Evolutionary conservation across 2,888 invertebrate genomes (phyloP), one percentile per base, ranked within the genome.

Genomic region (Pollenia amentaria): DNA sequence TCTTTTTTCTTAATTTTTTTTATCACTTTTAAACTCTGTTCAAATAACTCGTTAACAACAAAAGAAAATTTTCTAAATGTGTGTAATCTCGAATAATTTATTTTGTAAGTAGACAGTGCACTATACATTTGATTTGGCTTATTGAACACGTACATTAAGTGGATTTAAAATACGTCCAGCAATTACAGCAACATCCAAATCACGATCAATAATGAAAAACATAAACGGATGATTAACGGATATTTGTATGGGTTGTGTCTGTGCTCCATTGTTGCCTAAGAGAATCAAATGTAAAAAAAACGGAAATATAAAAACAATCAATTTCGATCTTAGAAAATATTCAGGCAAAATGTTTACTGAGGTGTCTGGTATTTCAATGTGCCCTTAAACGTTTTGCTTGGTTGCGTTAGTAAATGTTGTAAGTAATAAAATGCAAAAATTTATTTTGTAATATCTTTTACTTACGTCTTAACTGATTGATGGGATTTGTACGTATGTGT

Each of bases 141-240:
- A 89, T 69, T 89, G 88, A 94, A 97, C 96, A 93, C 97, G 95
- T 84, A 96, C 95, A 93, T 97, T 97, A 72, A 97, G 94, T 16
- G 97, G 97, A 93, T 97, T 97, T 73, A 96, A 95, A 92, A 97
- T 95, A 91, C 97, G 96, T 86, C 97, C 97, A 42, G 97, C 95
- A 95, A 97, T 97, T 67, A 97, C 94, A 57, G 97, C 95, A 12
- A 97, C 96, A 91, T 97, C 96, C 70, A 97, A 95, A 91, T 96
- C 96, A 70, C 96, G 95, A 92, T 97, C 97, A 94, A 97, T 95
- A 89, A 97, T 97, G 93, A 97, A 97, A 94, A 97, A 97, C 79
- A 97, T 94, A 93, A 97, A 97, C 72, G 97, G 97, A 93, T 96
- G 97, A 86, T 97, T 96, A 14, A 96, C 97, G 70, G 96, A 95